Conservation (phyloP, 2,797 vertebrate genomes). For the Chaenodraco wilsoni region DNA sequence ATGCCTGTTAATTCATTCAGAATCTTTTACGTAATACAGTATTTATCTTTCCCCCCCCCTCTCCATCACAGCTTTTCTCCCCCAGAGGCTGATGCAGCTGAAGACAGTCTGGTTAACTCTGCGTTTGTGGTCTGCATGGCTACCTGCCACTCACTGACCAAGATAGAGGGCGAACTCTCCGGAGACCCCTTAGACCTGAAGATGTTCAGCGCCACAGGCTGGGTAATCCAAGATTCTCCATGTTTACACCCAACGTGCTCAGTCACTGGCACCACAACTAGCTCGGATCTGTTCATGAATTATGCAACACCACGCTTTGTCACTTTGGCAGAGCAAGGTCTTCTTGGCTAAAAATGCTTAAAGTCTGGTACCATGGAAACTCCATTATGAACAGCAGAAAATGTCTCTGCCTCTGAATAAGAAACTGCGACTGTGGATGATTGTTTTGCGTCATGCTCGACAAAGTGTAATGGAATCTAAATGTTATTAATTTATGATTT, state of each 20-base stretch:
- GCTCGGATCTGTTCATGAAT: slow-evolving; percentile 26
- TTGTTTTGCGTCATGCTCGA: too few relatives aligned
- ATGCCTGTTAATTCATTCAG: background rate
- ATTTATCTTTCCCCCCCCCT: background rate
- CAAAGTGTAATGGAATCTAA: background rate
- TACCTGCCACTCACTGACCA: slow-evolving; percentile 96
- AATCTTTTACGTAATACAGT: background rate
- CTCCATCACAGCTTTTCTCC: slow-evolving; percentile 85
- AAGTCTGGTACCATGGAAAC: slow-evolving; percentile 33
- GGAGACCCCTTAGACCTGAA: slow-evolving; percentile 98
- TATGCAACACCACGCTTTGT: slow-evolving; percentile 27
- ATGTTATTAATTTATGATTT: background rate
- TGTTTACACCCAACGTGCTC: slow-evolving; percentile 2
- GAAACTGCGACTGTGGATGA: background rate
- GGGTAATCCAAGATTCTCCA: slow-evolving; percentile 81
- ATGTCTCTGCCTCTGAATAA: slow-evolving; percentile 7
- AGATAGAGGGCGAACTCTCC: slow-evolving; percentile 94
- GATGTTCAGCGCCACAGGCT: slow-evolving; percentile 96
- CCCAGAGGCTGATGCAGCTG: slow-evolving; percentile 86
- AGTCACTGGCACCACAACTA: slow-evolving; percentile 1
- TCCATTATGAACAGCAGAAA: slow-evolving; percentile 8
- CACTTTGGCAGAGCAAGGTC: slow-evolving; percentile 24
- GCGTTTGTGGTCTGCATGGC: slow-evolving; percentile 95
- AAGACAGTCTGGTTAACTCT: slow-evolving; percentile 86
- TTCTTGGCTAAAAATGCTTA: slow-evolving; percentile 14